Base-by-base conservation (phyloP, 2,113 vertebrate genomes). In the Eira barbara region DNA sequence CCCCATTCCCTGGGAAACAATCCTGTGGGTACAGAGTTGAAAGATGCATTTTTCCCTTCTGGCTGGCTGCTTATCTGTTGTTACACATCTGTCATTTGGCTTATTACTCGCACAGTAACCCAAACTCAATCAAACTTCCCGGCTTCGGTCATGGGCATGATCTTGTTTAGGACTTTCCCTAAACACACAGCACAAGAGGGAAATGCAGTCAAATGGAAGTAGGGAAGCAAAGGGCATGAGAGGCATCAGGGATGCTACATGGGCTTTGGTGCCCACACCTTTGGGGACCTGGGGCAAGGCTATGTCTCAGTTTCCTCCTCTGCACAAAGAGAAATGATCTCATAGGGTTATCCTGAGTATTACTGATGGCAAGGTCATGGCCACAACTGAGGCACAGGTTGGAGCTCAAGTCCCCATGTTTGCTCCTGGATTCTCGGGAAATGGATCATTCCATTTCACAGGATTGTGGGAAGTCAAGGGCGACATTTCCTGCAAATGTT, bases 251-350 rank as follows among this genome's bases (percentile, higher is more conserved):
- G 20, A 7, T 6, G 6, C 47, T 21, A 1, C 8, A 2, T 1
- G 0, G 18, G 39, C 25, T 2, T 25, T 34, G 20, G 9, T 1
- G 0, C 2, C 14, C 5, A 6, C 1, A 18, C 7, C 21, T 10
- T 49, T 0, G 8, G 3, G 20, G 42, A 12, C 15, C 71, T 47
- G 42, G 20, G n/a, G 34, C 20, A 49, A 80, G 45, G 34, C 1
- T 13, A 27, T 2, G 15, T 23, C 39, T 61, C 9, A 5, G n/a
- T 76, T 18, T 73, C 78, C 81, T 80, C 47, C 17, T 1, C n/a
- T 21, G 7, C 18, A 12, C 31, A 25, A 65, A 36, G 17, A 23
- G 15, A 29, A 71, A 27, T 4, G 21, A 7, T 63, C 6, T n/a
- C 45, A 2, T 6, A 23, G 29, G 7, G 4, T 29, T 20, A 20